Conservation (phyloP, 2,888 invertebrate genomes). For the Morpho helenor region DNA sequence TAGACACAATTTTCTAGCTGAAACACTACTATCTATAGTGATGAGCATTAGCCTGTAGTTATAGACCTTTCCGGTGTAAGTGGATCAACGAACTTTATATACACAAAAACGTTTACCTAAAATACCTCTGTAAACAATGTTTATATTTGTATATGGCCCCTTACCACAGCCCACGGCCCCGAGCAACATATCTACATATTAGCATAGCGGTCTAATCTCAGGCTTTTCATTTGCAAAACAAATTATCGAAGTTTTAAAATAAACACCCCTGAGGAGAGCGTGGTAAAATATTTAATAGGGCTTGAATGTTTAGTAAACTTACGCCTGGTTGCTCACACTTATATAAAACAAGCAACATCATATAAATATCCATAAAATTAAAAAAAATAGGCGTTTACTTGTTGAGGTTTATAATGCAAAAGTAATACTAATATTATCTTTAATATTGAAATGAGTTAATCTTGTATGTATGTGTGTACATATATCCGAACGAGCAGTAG, state of each 20-base stretch:
- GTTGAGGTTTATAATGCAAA: too few relatives aligned
- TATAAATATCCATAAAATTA: too few relatives aligned
- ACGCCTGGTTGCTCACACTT: too few relatives aligned
- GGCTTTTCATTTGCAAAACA: slow-evolving; percentile 17
- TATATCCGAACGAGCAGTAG: too few relatives aligned
- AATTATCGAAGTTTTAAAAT: slow-evolving; percentile 22
- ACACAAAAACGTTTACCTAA: background rate
- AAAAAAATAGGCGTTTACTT: too few relatives aligned
- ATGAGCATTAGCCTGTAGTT: background rate
- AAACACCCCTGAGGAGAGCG: slow-evolving; percentile 8
- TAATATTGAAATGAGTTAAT: too few relatives aligned
- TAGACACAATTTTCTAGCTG: background rate
- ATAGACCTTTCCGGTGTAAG: background rate
- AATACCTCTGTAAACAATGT: slow-evolving; percentile 5
- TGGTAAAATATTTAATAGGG: too few relatives aligned
- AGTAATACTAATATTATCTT: too few relatives aligned
- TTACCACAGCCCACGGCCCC: slow-evolving; percentile 7
- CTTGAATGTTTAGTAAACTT: too few relatives aligned
- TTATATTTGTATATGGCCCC: slow-evolving; percentile 10
- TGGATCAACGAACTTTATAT: background rate
- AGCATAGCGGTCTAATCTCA: slow-evolving; percentile 17
- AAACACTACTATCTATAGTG: background rate
- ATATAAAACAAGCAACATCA: too few relatives aligned
- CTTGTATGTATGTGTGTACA: too few relatives aligned
- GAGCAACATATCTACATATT: slow-evolving; percentile 12